These are phyloP conservation scores for Acridotheres tristis DNA, from an alignment of 2,797 vertebrate genomes.

Conservation along the genomic window DNA sequence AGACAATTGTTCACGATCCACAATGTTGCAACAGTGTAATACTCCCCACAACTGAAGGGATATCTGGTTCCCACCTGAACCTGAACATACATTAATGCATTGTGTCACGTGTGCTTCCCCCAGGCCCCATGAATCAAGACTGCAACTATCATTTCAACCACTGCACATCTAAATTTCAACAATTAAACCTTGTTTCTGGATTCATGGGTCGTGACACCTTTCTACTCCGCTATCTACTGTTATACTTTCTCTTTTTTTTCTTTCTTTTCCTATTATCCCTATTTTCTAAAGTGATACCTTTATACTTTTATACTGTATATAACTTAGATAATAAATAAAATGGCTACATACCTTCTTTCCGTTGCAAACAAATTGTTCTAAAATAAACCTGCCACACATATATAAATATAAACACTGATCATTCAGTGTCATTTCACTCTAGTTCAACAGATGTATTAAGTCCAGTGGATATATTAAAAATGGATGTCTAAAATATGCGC, in stretches of 20 bases:
- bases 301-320: neutral
- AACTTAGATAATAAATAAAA: neutral
- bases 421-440: neutral
- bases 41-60: neutral
- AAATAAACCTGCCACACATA: neutral
- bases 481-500: neutral
- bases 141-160: neutral
- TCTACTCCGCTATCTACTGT: neutral
- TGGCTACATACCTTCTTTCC: neutral
- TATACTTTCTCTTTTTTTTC: neutral
- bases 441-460: neutral
- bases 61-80: too few relatives aligned
- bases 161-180: fast-evolving
- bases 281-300: neutral
- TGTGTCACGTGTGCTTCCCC: neutral
- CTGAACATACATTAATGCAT: neutral
- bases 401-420: neutral
- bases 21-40: neutral
- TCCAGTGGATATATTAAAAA: neutral
- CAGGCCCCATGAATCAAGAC: fast-evolving
- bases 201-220: neutral
- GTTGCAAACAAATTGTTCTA: neutral
- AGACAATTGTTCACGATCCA: fast-evolving
- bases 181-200: neutral
- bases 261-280: neutral